Evolutionary conservation across 92 coral and sea anemone species (phyloP), one percentile per base, ranked within the genome.

Genomic region (Epizoanthus ramosus): DNA sequence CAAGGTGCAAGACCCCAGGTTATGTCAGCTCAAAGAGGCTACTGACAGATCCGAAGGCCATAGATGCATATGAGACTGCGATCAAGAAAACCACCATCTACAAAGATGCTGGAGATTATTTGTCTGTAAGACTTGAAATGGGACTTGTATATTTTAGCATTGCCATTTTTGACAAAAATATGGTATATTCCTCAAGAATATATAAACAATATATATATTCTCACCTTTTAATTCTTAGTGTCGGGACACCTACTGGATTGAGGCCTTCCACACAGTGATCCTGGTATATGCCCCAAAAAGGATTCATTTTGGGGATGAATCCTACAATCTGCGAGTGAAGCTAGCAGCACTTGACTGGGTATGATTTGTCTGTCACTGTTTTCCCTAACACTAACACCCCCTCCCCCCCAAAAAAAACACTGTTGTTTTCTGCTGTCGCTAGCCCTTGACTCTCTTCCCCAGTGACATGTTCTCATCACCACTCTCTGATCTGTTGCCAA

Each of bases 211-310:
- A n/a, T n/a, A 1, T 47, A 8, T 0, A 47, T 1, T 47, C 15
- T 47, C 1, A 47, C 53, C 53, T 6, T 47, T 47, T 47, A 47
- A 47, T 47, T 47, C 13, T 47, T 47, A 79, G 85, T 86, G 89
- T 65, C 85, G 80, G 21, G 89, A 86, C 79, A 85, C 88, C 41
- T 85, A 68, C 60, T 86, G 76, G 23, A 86, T 86, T 41, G 89
- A 79, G 71, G 25, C 85, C 65, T 79, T 86, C 47, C 89, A 79
- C 63, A 73, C 65, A 67, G 86, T 83, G 10, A 50, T 83, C 53
- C 80, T 83, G 15, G 73, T 71, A 5, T 68, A 83, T 71, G 70
- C 80, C 65, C 68, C 86, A 3, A 83, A 83, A 63, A 83, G 80
- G 28, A 83, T 83, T 47, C 57, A 83, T 56, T 83, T 83, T 71